Evolutionary conservation across 2,888 invertebrate genomes (phyloP).

Genomic region (Drosophila subquinaria): DNA sequence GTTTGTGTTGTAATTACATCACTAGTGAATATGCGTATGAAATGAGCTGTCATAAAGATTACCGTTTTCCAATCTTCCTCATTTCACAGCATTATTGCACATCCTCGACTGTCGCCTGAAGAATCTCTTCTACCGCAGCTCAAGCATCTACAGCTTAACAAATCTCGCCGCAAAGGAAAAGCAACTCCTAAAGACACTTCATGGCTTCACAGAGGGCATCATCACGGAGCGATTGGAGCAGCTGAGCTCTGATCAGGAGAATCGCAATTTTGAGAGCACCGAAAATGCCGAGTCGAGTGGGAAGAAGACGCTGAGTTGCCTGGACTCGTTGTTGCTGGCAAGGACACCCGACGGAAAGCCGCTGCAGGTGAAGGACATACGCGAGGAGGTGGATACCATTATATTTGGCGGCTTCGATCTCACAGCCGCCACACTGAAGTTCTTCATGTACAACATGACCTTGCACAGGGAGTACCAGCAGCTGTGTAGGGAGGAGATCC

Average conservation of each 20-base stretch:
- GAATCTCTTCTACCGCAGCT: conserved; percentile 55
- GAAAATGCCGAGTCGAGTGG: conserved; percentile 20
- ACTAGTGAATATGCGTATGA: conserved; percentile 50
- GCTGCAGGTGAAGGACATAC: conserved; percentile 54
- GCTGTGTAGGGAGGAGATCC: conserved; percentile 68
- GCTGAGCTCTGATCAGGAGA: conserved; percentile 42
- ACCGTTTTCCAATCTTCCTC: not conserved
- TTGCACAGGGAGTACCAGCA: conserved; percentile 63
- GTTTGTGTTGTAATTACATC: too few relatives aligned
- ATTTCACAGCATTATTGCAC: conserved; percentile 47
- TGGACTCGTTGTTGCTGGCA: conserved; percentile 60
- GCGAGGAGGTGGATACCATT: conserved; percentile 70
- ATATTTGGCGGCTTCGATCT: conserved; percentile 75
- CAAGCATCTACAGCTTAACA: conserved; percentile 41
- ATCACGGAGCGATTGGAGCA: conserved; percentile 47
- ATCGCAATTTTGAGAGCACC: conserved; percentile 27
- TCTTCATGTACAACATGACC: conserved; percentile 73
- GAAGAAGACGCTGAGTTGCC: conserved; percentile 16
- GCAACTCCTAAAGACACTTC: conserved; percentile 42
- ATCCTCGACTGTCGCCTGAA: conserved; percentile 55
- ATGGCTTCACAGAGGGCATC: conserved; percentile 64
- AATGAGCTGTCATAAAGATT: not conserved
- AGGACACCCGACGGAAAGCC: conserved; percentile 44
- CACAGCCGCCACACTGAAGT: conserved; percentile 66
- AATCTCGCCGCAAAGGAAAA: conserved; percentile 46